These are phyloP conservation scores for Pantelozetes paolii DNA, from an alignment of 2,888 invertebrate species.

Conservation along the genomic window DNA sequence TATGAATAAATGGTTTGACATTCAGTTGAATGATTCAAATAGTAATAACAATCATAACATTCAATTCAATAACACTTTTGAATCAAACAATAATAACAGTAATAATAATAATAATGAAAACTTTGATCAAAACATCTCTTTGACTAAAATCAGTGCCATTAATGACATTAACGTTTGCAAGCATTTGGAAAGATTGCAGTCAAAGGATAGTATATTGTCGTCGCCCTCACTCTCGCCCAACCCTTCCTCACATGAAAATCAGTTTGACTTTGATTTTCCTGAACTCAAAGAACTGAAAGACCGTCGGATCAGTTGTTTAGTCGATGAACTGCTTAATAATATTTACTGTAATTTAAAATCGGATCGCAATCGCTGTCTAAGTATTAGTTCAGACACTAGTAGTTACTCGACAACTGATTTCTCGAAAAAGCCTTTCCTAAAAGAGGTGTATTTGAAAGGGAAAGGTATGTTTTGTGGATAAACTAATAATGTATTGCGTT, in stretches of 20 bases:
- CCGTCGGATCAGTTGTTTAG: constrained; percentile 22
- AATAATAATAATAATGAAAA: too few relatives aligned
- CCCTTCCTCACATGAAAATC: background rate
- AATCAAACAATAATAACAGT: too few relatives aligned
- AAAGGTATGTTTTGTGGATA: constrained; percentile 22
- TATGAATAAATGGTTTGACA: constrained; percentile 28
- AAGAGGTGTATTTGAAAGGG: constrained; percentile 18
- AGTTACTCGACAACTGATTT: constrained; percentile 31
- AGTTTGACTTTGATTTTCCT: background rate
- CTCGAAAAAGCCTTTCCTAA: background rate
- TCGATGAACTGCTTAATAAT: constrained; percentile 35
- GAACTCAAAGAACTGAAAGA: background rate
- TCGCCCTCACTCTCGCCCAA: background rate
- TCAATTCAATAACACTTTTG: background rate
- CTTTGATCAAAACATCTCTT: too few relatives aligned
- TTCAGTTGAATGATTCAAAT: constrained; percentile 11
- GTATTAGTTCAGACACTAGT: constrained; percentile 28
- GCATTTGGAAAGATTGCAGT: background rate
- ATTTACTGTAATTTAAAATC: constrained; percentile 15
- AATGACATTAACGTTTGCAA: background rate
- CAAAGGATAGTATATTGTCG: background rate
- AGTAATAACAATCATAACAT: background rate
- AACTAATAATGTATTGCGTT: background rate
- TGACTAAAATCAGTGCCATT: too few relatives aligned
- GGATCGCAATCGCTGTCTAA: background rate